These are phyloP conservation scores for Heteromormyrus szaboi DNA, from an alignment of 2,797 vertebrate species.

Conservation along the genomic window DNA sequence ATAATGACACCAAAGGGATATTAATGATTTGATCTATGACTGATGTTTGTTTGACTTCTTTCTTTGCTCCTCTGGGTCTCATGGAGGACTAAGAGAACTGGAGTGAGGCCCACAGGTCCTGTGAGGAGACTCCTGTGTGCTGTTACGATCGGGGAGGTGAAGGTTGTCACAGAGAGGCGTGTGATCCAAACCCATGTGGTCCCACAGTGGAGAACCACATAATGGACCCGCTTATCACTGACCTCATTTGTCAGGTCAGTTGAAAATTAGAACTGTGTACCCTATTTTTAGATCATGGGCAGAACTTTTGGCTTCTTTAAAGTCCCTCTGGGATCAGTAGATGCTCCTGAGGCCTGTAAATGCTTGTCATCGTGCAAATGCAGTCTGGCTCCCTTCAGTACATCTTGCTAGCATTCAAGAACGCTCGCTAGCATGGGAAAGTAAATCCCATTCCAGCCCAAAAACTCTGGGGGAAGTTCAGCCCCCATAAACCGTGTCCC, in stretches of 20 bases:
- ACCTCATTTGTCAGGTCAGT: conserved; percentile 11
- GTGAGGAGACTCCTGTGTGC: background rate
- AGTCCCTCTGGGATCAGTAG: background rate
- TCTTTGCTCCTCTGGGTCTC: background rate
- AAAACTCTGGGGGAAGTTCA: background rate
- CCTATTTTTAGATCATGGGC: background rate
- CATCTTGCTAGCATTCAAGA: background rate
- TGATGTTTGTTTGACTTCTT: background rate
- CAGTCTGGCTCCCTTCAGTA: background rate
- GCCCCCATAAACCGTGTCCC: background rate
- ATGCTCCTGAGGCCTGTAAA: background rate
- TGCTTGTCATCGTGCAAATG: background rate
- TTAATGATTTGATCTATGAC: background rate
- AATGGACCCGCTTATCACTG: conserved; percentile 19
- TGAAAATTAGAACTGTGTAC: conserved; percentile 11
- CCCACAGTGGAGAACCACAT: background rate
- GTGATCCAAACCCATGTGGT: background rate
- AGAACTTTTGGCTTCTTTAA: background rate
- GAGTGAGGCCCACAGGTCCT: background rate
- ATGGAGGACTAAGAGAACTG: background rate
- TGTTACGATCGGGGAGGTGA: background rate
- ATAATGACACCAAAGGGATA: background rate
- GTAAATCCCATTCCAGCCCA: background rate
- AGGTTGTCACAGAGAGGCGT: background rate
- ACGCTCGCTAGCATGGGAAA: background rate